Evolutionary conservation across 2,797 vertebrate species (phyloP).

Genomic region (Aselliscus stoliczkanus): DNA sequence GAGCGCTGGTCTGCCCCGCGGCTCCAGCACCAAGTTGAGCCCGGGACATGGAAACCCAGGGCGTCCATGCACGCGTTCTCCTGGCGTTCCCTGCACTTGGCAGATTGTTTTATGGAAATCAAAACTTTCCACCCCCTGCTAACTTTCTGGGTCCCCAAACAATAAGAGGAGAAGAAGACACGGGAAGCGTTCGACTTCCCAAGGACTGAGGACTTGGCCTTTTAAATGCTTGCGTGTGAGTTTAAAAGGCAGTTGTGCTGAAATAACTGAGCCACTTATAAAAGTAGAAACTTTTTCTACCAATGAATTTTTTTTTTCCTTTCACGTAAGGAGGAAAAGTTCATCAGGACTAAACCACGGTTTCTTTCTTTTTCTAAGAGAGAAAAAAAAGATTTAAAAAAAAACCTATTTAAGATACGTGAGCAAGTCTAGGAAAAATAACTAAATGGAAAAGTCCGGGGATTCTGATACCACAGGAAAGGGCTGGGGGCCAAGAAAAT

Average conservation of each 20-base stretch:
- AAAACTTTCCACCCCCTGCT: conserved; percentile 32
- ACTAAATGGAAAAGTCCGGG: conserved; percentile 71
- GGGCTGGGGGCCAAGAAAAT: conserved; percentile 73
- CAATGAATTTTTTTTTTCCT: conserved; percentile 61
- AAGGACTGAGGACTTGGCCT: conserved; percentile 3
- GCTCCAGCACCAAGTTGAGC: background rate
- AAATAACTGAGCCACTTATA: conserved; percentile 18
- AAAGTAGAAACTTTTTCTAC: conserved; percentile 49
- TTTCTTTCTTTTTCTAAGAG: conserved; percentile 50
- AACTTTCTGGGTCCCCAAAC: conserved; percentile 27
- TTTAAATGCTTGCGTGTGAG: conserved; percentile 57
- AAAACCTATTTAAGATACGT: conserved; percentile 75
- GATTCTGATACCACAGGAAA: conserved; percentile 75
- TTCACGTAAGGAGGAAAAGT: conserved; percentile 3
- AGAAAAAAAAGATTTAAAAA: conserved; percentile 33
- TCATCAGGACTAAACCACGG: conserved; percentile 67
- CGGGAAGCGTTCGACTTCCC: conserved; percentile 37
- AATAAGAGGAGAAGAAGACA: conserved; percentile 18
- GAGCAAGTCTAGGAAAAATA: conserved; percentile 74
- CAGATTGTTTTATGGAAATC: conserved; percentile 40
- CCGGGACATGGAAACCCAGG: background rate
- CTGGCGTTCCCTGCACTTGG: background rate
- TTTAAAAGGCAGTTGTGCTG: conserved; percentile 33
- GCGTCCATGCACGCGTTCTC: background rate
- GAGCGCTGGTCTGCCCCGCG: background rate